A percentile compares a stretch with the other conserved stretches of the same genome.
These are phyloP conservation scores for Sinosuthora webbiana DNA, from an alignment of 2,113 vertebrate genomes.

Conservation along the genomic window DNA sequence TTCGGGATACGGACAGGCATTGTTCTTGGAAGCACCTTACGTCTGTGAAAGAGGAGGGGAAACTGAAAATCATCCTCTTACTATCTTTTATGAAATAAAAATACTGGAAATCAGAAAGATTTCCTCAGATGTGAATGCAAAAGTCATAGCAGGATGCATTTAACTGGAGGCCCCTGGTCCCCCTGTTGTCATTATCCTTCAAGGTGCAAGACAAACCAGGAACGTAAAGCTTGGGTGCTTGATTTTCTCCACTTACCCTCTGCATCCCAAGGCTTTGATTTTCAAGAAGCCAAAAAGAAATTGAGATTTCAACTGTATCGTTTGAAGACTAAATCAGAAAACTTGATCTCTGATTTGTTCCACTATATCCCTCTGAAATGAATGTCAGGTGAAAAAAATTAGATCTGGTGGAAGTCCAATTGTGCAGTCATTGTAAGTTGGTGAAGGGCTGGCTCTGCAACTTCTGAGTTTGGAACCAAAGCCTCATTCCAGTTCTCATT, in stretches of 20 bases:
- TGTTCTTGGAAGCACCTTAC: background rate
- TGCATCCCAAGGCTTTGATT: background rate
- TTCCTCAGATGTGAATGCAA: background rate
- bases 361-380: background rate
- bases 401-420: background rate
- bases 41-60: background rate
- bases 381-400: background rate
- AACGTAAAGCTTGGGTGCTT: background rate
- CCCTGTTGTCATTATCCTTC: background rate
- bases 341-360: background rate
- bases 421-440: accelerated
- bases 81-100: background rate
- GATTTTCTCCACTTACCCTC: background rate
- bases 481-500: background rate
- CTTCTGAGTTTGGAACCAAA: background rate
- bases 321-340: background rate
- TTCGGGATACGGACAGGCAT: accelerated
- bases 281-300: background rate
- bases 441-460: background rate
- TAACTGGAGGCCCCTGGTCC: background rate
- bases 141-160: background rate
- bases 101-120: background rate
- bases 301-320: background rate
- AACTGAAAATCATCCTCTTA: background rate
- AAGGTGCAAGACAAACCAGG: background rate